Conservation (phyloP, 2,888 invertebrate species). For the Plebejus argus region DNA sequence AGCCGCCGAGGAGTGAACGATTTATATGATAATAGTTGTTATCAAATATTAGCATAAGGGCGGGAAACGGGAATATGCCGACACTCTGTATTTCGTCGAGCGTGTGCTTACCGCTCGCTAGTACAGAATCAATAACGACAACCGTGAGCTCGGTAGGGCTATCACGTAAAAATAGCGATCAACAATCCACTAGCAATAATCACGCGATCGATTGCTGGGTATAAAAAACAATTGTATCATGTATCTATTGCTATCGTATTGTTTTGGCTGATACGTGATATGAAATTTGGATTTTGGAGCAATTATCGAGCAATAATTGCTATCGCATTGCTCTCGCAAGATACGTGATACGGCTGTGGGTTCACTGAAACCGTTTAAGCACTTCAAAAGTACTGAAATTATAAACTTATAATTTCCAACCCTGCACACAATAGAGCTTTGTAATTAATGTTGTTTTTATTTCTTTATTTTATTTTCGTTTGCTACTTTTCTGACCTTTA, state of each 20-base stretch:
- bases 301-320: no score
- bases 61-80: constrained; percentile 35
- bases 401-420: not conserved
- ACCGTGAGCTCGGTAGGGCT: constrained; percentile 27
- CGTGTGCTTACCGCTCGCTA: not conserved
- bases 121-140: constrained; percentile 27
- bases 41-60: constrained; percentile 41
- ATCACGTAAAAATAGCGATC: no score
- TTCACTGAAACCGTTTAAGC: constrained; percentile 28
- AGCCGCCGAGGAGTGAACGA: constrained; percentile 62
- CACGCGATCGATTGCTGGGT: no score
- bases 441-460: constrained; percentile 18
- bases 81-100: constrained; percentile 17
- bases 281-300: no score
- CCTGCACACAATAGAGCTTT: constrained; percentile 16
- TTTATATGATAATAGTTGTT: constrained; percentile 64
- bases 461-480: constrained; percentile 37
- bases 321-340: no score
- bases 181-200: no score
- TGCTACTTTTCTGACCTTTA: not conserved
- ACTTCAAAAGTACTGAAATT: constrained; percentile 28
- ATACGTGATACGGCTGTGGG: no score
- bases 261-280: no score
- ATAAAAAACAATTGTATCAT: no score
- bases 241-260: no score